phyloP scores from a whole-genome alignment of 2,888 invertebrate genomes.

The Xestia c-nigrum region DNA sequence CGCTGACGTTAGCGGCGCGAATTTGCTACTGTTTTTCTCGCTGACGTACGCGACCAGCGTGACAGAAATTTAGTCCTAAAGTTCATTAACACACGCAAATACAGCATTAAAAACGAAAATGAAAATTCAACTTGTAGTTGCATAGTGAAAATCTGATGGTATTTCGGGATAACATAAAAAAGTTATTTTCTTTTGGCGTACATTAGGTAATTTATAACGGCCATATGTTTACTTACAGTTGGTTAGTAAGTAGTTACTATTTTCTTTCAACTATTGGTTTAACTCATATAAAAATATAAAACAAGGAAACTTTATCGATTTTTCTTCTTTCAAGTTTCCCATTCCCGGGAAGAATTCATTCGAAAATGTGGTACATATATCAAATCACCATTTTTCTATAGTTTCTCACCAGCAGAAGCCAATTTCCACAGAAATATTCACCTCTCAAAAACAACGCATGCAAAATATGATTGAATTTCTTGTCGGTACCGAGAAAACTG shows the following conservation, averaged over 20 bases:
- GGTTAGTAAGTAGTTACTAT: neutral
- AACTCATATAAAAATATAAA: neutral
- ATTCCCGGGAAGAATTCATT: neutral
- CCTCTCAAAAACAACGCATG: neutral
- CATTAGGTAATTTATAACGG: neutral
- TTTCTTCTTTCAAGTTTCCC: neutral
- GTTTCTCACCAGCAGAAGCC: neutral
- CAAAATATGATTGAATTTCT: slow-evolving; percentile 2
- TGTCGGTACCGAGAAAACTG: neutral
- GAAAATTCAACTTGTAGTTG: neutral
- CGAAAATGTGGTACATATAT: neutral
- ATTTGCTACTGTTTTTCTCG: too few relatives aligned
- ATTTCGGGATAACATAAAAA: neutral
- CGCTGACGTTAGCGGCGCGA: too few relatives aligned
- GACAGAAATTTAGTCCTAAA: too few relatives aligned
- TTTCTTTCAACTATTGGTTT: neutral
- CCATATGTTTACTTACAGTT: neutral
- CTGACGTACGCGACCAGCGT: too few relatives aligned
- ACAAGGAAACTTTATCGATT: neutral
- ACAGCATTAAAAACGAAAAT: neutral
- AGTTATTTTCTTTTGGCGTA: neutral
- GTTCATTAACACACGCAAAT: neutral
- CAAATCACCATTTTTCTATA: neutral
- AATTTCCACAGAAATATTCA: slow-evolving; percentile 1
- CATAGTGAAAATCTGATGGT: neutral